Evolutionary conservation across 2,113 vertebrate genomes (phyloP).

Genomic region (Hemiscyllium ocellatum): DNA sequence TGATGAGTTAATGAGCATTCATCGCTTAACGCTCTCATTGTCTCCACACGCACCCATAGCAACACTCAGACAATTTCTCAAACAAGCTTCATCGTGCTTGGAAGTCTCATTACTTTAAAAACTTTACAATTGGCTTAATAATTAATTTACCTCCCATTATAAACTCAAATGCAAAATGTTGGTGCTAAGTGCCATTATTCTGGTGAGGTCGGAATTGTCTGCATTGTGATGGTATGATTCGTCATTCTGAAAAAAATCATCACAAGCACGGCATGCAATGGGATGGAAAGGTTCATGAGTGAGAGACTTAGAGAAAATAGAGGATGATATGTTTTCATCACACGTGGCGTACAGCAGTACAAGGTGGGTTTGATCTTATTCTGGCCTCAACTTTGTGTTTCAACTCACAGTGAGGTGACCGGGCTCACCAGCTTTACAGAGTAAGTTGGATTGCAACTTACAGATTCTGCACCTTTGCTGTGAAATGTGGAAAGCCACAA

Average conservation of each 20-base stretch:
- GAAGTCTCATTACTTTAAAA: not conserved
- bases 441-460: not conserved
- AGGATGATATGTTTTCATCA: not conserved
- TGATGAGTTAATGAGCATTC: not conserved
- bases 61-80: not conserved
- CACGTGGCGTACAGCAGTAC: not conserved
- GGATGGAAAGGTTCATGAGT: not conserved
- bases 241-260: not conserved
- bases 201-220: not conserved
- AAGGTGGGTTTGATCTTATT: not conserved
- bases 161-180: not conserved
- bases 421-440: too few relatives aligned
- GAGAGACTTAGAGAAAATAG: not conserved
- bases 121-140: not conserved
- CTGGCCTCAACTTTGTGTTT: not conserved
- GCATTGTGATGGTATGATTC: not conserved
- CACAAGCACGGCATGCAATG: not conserved
- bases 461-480: not conserved
- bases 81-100: not conserved
- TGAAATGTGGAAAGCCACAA: not conserved
- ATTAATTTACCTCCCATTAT: not conserved
- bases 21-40: not conserved
- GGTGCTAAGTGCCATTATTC: not conserved
- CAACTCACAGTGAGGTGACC: not conserved
- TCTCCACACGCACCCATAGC: not conserved